Base-by-base conservation (phyloP, 2,888 invertebrate genomes). In the Nomada hirtipes region DNA sequence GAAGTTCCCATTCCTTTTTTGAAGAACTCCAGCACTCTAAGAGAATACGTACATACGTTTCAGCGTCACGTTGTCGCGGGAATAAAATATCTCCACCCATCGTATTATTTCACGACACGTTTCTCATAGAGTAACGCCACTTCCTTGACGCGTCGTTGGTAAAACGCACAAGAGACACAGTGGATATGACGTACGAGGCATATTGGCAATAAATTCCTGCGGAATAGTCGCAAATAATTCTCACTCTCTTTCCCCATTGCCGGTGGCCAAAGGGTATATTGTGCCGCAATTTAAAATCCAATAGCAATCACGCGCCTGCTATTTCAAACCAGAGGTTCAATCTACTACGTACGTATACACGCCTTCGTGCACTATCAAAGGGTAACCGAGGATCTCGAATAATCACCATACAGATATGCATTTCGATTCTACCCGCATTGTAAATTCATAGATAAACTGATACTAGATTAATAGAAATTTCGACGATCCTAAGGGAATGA, bases 201-300 rank as follows among this genome's bases (percentile, higher is more conserved):
- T 29, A 36, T 67, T 55, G 42, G 76, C 84, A 71, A 86, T 82
- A 86, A 86, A 86, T 86, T 79, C 61, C 57, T 47, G 36, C 26
- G 42, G 47, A 78, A 83, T 75, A 74, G 75, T 82, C 71, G 61
- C 79, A 73, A 84, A 82, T 84, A 86, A 82, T 86, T 76, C 82
- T 64, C 50, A 69, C 76, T 65, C 59, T 76, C 18, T 57, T 44
- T 61, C 42, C 18, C 20, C 55, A 20, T 23, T 10, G 13, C 72
- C 73, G 47, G 11, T 29, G 13, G 60, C 70, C 26, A 23, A 57
- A 60, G 61, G 70, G 55, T 20, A 67, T 55, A 55, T 71, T 81
- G 68, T 61, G 64, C 57, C 59, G 73, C 70, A 78, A 85, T 86
- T 86, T 85, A 81, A 85, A 85, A 77, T 82, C 72, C 83, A 78